Evolutionary conservation across 2,113 vertebrate genomes (phyloP).

Genomic region (Danionella cerebrum): DNA sequence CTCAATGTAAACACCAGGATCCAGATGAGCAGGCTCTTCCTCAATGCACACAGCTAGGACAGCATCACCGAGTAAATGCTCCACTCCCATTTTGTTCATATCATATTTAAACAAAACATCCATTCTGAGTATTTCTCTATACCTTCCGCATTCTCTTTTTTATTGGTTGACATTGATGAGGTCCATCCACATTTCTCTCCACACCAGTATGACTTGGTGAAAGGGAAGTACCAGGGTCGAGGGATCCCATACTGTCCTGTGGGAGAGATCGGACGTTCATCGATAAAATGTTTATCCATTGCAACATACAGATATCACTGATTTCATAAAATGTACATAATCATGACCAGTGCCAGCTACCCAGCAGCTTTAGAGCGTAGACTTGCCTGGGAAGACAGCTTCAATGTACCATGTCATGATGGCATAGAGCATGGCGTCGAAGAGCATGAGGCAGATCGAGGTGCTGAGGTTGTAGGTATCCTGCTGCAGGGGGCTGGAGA

Average conservation of each 20-base stretch:
- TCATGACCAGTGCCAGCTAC: neutral
- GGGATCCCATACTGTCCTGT: conserved; percentile 94
- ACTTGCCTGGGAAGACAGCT: conserved; percentile 88
- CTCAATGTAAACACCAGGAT: conserved; percentile 90
- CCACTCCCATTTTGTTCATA: neutral
- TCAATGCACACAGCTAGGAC: conserved; percentile 80
- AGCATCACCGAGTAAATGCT: neutral
- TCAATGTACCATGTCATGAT: conserved; percentile 97
- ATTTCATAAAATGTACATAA: no score
- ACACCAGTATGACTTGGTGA: conserved; percentile 91
- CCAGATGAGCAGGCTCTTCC: conserved; percentile 84
- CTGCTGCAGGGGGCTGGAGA: conserved; percentile 81
- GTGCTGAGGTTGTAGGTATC: conserved; percentile 87
- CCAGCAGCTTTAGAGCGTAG: neutral
- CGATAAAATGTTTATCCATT: no score
- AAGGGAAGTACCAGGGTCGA: conserved; percentile 92
- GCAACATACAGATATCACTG: no score
- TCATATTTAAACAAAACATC: no score
- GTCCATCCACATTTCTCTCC: conserved; percentile 73
- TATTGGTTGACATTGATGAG: conserved; percentile 52
- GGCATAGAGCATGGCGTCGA: conserved; percentile 82
- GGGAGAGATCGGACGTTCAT: no score
- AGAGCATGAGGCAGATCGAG: conserved; percentile 84
- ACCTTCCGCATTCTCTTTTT: conserved; percentile 78
- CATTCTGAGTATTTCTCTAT: no score